A percentile compares a stretch with the other conserved stretches of the same genome.
Conservation (phyloP, 2,797 vertebrate genomes). For the Parambassis ranga region DNA sequence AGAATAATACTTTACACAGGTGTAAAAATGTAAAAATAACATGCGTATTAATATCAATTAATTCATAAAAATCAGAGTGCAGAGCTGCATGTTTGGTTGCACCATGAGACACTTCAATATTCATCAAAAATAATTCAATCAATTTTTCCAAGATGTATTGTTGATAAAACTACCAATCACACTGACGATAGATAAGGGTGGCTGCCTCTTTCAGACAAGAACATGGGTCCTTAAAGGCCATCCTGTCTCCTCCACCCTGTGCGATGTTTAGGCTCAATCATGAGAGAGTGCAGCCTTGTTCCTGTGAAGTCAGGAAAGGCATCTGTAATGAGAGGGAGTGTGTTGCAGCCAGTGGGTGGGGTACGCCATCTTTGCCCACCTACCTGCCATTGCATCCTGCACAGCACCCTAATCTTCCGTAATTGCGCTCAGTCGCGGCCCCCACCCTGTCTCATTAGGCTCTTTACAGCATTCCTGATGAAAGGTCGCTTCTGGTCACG, state of each 20-base stretch:
- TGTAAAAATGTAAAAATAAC: too few relatives aligned
- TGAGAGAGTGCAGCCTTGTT: neutral
- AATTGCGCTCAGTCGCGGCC: conserved; percentile 63
- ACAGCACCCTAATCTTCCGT: conserved; percentile 68
- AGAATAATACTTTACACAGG: too few relatives aligned
- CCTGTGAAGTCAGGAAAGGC: conserved; percentile 43
- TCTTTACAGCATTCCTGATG: conserved; percentile 68
- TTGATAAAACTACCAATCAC: neutral
- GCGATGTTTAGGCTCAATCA: neutral
- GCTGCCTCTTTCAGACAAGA: conserved; percentile 1
- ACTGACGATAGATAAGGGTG: neutral
- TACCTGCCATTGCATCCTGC: conserved; percentile 58
- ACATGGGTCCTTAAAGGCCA: neutral
- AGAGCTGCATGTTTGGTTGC: too few relatives aligned
- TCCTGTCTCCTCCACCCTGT: neutral
- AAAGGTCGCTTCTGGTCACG: conserved; percentile 62
- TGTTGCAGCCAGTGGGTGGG: conserved; percentile 38
- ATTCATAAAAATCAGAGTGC: too few relatives aligned
- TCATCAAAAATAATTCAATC: too few relatives aligned
- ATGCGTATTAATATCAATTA: too few relatives aligned
- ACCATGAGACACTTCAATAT: too few relatives aligned
- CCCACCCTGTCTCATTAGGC: conserved; percentile 73
- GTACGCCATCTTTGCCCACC: conserved; percentile 45
- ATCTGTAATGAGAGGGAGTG: conserved; percentile 66
- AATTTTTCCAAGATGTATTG: too few relatives aligned